Conservation (phyloP, 2,113 vertebrate genomes). For the Calyptomena viridis region DNA sequence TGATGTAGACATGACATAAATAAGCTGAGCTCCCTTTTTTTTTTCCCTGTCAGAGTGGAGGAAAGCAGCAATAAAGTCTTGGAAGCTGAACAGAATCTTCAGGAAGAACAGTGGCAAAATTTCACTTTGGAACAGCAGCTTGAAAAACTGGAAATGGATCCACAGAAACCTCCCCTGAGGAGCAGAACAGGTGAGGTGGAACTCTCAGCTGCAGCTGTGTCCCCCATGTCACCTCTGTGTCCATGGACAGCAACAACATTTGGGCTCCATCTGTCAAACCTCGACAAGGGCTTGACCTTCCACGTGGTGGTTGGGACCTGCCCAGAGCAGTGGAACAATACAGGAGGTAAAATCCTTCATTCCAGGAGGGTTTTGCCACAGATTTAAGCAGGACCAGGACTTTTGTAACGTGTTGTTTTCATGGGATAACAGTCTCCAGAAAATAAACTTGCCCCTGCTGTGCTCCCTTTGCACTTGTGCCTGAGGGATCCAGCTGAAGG, state of each 20-base stretch:
- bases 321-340: neutral
- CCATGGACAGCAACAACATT: neutral
- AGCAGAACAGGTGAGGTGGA: constrained; percentile 57
- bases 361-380: neutral
- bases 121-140: constrained; percentile 78
- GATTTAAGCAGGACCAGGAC: neutral
- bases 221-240: neutral
- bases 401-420: neutral
- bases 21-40: neutral
- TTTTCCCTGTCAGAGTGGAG: constrained; percentile 64
- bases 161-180: neutral
- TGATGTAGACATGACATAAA: neutral
- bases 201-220: rapidly evolving
- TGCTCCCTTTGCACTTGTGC: neutral
- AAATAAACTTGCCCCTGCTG: neutral
- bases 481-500: constrained; percentile 45
- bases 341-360: neutral
- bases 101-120: constrained; percentile 58
- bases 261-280: neutral
- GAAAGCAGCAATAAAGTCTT: constrained; percentile 60
- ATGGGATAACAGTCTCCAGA: neutral
- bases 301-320: rapidly evolving
- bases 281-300: neutral
- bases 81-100: constrained; percentile 74
- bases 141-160: constrained; percentile 72